Conservation (phyloP, 35 echinoderm and acorn worm genomes). For the Hemicentrotus pulcherrimus region DNA sequence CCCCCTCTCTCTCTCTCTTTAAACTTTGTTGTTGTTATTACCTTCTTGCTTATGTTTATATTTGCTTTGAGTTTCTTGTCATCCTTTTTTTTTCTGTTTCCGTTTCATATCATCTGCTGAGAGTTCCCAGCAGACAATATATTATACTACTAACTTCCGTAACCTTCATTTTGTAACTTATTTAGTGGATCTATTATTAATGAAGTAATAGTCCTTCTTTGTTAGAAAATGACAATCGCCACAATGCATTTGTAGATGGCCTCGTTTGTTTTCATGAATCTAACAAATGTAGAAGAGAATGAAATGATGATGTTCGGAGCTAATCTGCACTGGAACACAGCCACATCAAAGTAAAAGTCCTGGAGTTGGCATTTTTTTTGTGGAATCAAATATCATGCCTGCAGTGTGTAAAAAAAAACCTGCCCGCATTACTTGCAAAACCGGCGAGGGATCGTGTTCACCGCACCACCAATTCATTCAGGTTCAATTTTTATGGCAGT, state of each 20-base stretch:
- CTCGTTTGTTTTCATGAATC: neutral
- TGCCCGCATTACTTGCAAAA: neutral
- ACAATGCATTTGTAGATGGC: neutral
- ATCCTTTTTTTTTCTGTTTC: no score
- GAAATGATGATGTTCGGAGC: neutral
- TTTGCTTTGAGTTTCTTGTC: neutral
- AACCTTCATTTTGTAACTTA: no score
- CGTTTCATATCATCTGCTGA: no score
- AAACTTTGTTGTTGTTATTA: neutral
- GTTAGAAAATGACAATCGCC: no score
- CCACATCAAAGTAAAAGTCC: neutral
- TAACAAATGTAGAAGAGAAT: neutral
- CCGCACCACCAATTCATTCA: neutral
- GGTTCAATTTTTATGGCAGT: neutral
- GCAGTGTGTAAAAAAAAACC: neutral
- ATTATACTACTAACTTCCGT: no score
- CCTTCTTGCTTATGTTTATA: neutral
- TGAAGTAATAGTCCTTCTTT: no score
- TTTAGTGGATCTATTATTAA: no score
- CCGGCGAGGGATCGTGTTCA: neutral
- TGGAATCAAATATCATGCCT: neutral
- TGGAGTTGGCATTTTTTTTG: neutral
- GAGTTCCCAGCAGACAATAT: no score
- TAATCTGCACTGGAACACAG: neutral
- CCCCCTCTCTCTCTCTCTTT: neutral